Percentiles rank a stretch among this genome's conserved stretches.
Conservation (phyloP, 1,140 invertebrate species). For the Zaprionus camerounensis region DNA sequence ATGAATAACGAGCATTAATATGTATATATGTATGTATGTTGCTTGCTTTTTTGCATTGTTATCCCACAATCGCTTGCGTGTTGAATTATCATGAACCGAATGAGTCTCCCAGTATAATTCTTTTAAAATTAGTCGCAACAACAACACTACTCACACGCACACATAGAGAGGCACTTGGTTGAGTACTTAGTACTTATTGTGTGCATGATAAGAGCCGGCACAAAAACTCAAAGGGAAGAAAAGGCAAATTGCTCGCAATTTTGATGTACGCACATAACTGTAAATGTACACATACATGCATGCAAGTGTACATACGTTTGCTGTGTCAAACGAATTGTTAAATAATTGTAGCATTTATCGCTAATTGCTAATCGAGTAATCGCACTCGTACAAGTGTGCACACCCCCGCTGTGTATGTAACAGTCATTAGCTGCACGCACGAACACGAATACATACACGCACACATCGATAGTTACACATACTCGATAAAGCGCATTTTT, state of each 20-base stretch:
- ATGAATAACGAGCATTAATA: conserved; percentile 3
- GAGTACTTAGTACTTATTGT: conserved; percentile 26
- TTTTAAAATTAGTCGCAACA: conserved; percentile 17
- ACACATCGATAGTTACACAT: conserved; percentile 3
- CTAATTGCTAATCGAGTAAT: conserved; percentile 39
- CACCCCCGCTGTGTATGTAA: conserved; percentile 13
- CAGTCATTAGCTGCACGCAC: conserved; percentile 29
- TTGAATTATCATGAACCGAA: conserved; percentile 67
- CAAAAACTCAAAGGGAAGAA: background rate
- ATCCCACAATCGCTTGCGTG: conserved; percentile 47
- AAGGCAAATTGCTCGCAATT: conserved; percentile 16
- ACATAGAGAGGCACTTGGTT: background rate
- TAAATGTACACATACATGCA: background rate
- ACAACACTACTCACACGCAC: conserved; percentile 5
- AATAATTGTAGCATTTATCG: conserved; percentile 32
- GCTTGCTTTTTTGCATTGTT: conserved; percentile 19
- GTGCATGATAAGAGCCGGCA: conserved; percentile 30
- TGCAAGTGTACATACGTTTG: conserved; percentile 1
- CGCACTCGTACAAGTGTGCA: conserved; percentile 7
- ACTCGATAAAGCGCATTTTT: conserved; percentile 5
- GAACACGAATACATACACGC: background rate
- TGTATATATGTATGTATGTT: background rate
- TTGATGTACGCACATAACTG: background rate
- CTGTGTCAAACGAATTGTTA: conserved; percentile 15
- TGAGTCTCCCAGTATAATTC: conserved; percentile 86